Percentiles rank a stretch among this genome's conserved stretches.
These are phyloP conservation scores for Coccyzus lansbergi DNA, from an alignment of 2,797 vertebrate genomes.

Conservation along the genomic window DNA sequence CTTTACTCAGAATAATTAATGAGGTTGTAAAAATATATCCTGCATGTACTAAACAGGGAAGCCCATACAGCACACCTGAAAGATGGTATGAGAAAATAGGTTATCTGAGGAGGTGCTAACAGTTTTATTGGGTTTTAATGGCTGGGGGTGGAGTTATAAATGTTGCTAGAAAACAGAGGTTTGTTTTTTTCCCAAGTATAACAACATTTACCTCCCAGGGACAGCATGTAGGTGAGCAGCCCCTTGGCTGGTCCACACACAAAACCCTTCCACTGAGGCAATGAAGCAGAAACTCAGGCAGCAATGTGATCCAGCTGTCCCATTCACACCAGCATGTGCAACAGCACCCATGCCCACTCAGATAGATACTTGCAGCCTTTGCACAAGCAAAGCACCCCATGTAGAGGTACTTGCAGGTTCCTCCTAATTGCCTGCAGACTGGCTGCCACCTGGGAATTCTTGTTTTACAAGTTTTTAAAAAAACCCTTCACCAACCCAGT, in stretches of 20 bases:
- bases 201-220: not conserved
- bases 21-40: not conserved
- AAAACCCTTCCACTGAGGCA: not conserved
- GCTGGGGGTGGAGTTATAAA: not conserved
- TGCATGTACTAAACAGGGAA: not conserved
- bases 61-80: not conserved
- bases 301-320: not conserved
- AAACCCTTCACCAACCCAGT: not conserved
- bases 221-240: not conserved
- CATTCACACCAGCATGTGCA: not conserved
- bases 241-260: not conserved
- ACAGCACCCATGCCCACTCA: accelerated
- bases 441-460: constrained; percentile 29
- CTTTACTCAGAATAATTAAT: not conserved
- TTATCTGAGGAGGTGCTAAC: constrained; percentile 36
- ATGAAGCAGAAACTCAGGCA: not conserved
- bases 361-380: accelerated
- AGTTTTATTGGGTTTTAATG: constrained; percentile 30
- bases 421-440: not conserved
- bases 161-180: not conserved
- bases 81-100: not conserved
- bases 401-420: not conserved
- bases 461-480: constrained; percentile 33
- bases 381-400: accelerated
- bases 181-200: not conserved